A percentile compares a stretch with the other conserved stretches of the same genome.
phyloP scores from a whole-genome alignment of 2,113 vertebrate species.

The Chelonoidis abingdonii region DNA sequence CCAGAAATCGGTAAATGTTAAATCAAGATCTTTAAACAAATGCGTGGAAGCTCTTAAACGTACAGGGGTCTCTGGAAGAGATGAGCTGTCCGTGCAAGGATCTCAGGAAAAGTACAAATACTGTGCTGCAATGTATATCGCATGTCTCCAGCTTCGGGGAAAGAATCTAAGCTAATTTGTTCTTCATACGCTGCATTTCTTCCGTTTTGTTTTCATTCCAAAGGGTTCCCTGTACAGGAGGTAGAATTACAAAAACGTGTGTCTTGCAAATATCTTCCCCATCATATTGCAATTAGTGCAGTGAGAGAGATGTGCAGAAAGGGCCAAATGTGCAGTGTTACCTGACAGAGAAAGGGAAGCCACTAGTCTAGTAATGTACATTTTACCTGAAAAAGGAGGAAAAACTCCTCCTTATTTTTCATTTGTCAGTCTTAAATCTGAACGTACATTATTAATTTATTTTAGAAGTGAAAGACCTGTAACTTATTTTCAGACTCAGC shows the following conservation, averaged over 20 bases:
- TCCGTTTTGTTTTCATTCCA: not conserved
- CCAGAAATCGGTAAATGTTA: not conserved
- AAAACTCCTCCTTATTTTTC: not conserved
- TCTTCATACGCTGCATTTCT: not conserved
- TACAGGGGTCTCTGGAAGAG: not conserved
- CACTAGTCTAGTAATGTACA: not conserved
- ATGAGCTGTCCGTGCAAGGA: not conserved
- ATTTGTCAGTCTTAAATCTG: not conserved
- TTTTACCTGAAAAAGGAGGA: not conserved
- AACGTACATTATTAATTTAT: not conserved
- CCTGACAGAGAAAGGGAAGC: not conserved
- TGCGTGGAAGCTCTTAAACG: not conserved
- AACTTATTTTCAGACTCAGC: not conserved
- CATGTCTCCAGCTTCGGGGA: not conserved
- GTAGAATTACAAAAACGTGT: not conserved
- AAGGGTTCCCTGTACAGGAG: not conserved
- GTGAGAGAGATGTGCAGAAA: not conserved
- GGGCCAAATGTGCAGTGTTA: not conserved
- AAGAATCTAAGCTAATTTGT: not conserved
- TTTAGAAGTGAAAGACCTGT: not conserved
- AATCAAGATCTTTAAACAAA: not conserved
- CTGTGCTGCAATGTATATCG: not conserved
- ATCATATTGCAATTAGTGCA: not conserved
- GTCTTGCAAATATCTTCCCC: not conserved
- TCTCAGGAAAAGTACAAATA: not conserved